phyloP scores from a whole-genome alignment of 2,888 invertebrate genomes.

The Leptopilina drosophilae region DNA sequence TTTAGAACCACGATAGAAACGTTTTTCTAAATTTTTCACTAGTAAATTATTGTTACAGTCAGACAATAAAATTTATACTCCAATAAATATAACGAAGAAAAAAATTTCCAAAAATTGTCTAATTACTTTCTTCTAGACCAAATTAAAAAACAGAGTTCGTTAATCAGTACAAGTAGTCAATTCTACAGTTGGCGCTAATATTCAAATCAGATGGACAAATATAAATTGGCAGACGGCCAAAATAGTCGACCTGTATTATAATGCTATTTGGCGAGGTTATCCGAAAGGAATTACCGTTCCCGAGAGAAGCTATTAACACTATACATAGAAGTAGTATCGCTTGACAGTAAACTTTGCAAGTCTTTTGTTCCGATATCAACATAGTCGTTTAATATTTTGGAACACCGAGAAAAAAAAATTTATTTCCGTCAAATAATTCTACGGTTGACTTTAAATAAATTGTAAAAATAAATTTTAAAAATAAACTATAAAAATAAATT shows the following conservation, averaged over 20 bases:
- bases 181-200: neutral
- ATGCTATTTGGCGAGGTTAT: conserved; percentile 20
- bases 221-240: conserved; percentile 1
- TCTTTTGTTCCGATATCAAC: neutral
- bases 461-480: too few species aligned
- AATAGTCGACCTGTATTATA: conserved; percentile 4
- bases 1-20: too few species aligned
- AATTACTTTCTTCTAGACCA: too few species aligned
- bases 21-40: too few species aligned
- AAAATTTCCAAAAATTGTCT: neutral
- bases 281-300: conserved; percentile 13
- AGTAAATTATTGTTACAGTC: too few species aligned
- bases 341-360: conserved; percentile 13
- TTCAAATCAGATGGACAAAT: conserved; percentile 5
- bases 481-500: too few species aligned
- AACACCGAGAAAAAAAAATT: neutral
- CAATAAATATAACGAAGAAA: neutral
- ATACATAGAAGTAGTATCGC: neutral
- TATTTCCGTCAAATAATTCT: too few species aligned
- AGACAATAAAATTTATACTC: too few species aligned
- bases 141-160: too few species aligned
- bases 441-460: too few species aligned
- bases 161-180: neutral
- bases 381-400: too few species aligned
- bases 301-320: neutral